Evolutionary conservation across 2,797 vertebrate genomes (phyloP), one percentile per base, ranked within the genome.

Genomic region (Echiichthys vipera): DNA sequence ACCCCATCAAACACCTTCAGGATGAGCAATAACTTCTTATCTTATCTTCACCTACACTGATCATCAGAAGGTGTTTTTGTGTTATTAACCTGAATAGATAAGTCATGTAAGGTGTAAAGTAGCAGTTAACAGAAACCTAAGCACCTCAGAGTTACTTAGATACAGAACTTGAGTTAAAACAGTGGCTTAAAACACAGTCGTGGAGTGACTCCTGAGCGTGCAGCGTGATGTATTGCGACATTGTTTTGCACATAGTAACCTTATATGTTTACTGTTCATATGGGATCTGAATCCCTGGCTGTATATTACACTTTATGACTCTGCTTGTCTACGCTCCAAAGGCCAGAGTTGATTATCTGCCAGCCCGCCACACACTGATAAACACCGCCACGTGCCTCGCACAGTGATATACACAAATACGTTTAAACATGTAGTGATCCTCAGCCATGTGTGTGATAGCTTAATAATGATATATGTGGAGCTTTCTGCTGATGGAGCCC

Each of bases 331-430:
- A 6, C 13, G 61, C 77, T 78, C 47, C 71, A 57, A 61, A 84
- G 61, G 43, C 67, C 71, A 25, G 22, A 73, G 59, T 62, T 75
- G 74, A 88, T 87, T 53, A 84, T 80, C 65, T 71, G 80, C 61
- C 79, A 74, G 30, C 18, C 15, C 13, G 12, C 15, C 49, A 20
- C 68, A 7, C 37, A 2, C 58, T 7, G 49, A 81, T 63, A 68
- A 77, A 80, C 73, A 10, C 17, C 1, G 18, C 1, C 53, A 54
- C 55, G 24, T 14, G 53, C n/a, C n/a, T 13, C 32, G 3, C 27
- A 27, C 20, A 6, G 47, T 39, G 64, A 78, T 53, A 12, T 17
- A 72, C 78, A 70, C 58, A 75, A 79, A 74, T 37, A 70, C 43
- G 71, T 71, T 74, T 79, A 68, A 77, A 64, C 32, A 53, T 55